Percentiles rank a stretch among this genome's conserved stretches.
phyloP scores from a whole-genome alignment of 2,113 vertebrate species.

The Misgurnus mizolepis region DNA sequence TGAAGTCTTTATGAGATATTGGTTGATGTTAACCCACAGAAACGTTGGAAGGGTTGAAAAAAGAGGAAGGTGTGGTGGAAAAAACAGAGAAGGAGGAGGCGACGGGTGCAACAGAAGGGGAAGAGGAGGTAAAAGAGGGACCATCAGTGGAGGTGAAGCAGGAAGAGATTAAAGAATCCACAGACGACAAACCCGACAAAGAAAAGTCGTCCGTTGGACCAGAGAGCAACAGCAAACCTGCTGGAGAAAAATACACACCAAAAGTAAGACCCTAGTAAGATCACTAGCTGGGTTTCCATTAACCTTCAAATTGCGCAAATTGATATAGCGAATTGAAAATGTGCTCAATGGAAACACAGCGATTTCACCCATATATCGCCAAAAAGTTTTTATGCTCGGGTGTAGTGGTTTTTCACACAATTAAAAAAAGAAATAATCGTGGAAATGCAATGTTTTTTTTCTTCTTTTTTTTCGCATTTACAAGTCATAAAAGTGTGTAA shows the following conservation, averaged over 20 bases:
- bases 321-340: too few relatives aligned
- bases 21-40: slow-evolving; percentile 45
- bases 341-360: too few relatives aligned
- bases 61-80: slow-evolving; percentile 44
- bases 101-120: slow-evolving; percentile 32
- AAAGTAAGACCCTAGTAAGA: slow-evolving; percentile 78
- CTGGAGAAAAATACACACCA: slow-evolving; percentile 93
- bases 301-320: too few relatives aligned
- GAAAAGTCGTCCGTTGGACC: slow-evolving; percentile 77
- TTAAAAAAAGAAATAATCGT: too few relatives aligned
- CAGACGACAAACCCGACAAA: slow-evolving; percentile 77
- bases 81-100: slow-evolving; percentile 62
- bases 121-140: slow-evolving; percentile 66
- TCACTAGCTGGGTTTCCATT: too few relatives aligned
- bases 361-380: too few relatives aligned
- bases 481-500: too few relatives aligned
- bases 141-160: slow-evolving; percentile 69
- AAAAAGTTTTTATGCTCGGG: too few relatives aligned
- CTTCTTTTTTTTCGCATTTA: too few relatives aligned
- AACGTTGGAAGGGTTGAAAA: slow-evolving; percentile 62
- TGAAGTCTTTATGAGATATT: too few relatives aligned
- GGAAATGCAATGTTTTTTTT: too few relatives aligned
- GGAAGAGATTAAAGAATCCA: slow-evolving; percentile 82
- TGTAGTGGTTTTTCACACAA: too few relatives aligned
- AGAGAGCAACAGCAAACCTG: slow-evolving; percentile 73